phyloP scores from a whole-genome alignment of 2,888 invertebrate genomes.

The Dioctria linearis region DNA sequence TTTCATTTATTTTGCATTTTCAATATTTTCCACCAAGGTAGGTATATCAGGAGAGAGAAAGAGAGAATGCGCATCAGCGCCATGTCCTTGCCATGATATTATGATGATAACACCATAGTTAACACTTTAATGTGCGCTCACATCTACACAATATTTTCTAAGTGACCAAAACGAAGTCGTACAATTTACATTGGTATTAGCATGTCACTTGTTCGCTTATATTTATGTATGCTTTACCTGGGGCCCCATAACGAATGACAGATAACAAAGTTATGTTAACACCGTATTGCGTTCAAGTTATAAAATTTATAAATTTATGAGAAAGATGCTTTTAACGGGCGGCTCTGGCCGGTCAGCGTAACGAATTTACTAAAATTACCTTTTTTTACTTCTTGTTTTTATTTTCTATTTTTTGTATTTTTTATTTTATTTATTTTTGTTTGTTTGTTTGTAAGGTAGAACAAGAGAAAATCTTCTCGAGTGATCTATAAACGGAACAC shows the following conservation, averaged over 20 bases:
- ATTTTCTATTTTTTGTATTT: too few species aligned
- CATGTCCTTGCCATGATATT: slow-evolving; percentile 17
- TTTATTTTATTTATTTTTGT: too few species aligned
- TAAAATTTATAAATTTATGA: slow-evolving; percentile 48
- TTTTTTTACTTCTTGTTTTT: slow-evolving; percentile 27
- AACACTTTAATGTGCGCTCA: background rate
- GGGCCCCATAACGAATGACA: slow-evolving; percentile 47
- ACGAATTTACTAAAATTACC: slow-evolving; percentile 43
- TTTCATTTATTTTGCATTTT: slow-evolving; percentile 21
- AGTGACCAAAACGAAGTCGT: slow-evolving; percentile 15
- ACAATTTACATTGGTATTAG: slow-evolving; percentile 41
- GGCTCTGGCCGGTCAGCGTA: background rate
- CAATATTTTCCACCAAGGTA: background rate
- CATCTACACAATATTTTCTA: slow-evolving; percentile 36
- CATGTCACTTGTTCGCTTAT: slow-evolving; percentile 46
- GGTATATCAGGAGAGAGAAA: background rate
- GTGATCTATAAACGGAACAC: too few species aligned
- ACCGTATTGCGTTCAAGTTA: slow-evolving; percentile 30
- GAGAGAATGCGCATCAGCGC: slow-evolving; percentile 12
- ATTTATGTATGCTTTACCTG: slow-evolving; percentile 37
- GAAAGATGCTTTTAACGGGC: slow-evolving; percentile 13
- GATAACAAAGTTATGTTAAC: slow-evolving; percentile 49
- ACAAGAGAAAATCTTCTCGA: too few species aligned
- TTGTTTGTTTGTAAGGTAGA: too few species aligned
- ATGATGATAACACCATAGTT: slow-evolving; percentile 15